phyloP scores from a whole-genome alignment of 1,140 invertebrate genomes.

The Octopus bimaculoides region DNA sequence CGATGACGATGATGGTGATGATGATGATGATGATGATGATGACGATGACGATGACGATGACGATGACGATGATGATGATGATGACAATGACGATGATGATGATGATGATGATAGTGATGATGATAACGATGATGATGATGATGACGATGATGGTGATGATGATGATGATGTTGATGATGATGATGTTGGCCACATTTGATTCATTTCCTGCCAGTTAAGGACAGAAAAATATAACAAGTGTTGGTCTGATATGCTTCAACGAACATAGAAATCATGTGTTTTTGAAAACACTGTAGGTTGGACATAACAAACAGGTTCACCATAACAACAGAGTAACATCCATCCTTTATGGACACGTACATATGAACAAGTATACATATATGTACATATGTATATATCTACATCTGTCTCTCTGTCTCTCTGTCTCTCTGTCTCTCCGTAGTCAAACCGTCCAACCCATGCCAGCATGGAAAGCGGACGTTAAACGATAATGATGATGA shows the following conservation, averaged over 20 bases:
- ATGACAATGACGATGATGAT: slow-evolving; percentile 18
- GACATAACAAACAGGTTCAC: slow-evolving; percentile 1
- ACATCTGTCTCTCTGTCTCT: background rate
- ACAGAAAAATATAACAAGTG: background rate
- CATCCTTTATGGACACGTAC: background rate
- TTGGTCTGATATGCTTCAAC: background rate
- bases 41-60: slow-evolving; percentile 7
- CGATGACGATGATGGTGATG: background rate
- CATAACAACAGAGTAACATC: no score
- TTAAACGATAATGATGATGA: no score
- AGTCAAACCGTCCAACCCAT: no score
- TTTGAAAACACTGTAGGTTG: background rate
- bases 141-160: slow-evolving; percentile 15
- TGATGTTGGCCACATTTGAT: slow-evolving; percentile 8
- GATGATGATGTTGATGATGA: slow-evolving; percentile 19
- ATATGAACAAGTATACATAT: background rate
- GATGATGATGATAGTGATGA: slow-evolving; percentile 16
- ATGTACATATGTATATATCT: background rate
- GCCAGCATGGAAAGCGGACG: no score
- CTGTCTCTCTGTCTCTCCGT: background rate
- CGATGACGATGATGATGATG: slow-evolving; percentile 14
- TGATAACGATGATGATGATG: slow-evolving; percentile 13
- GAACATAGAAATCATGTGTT: slow-evolving; percentile 2
- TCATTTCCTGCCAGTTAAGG: background rate
- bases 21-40: slow-evolving; percentile 13